A percentile compares a stretch with the other conserved stretches of the same genome.
Evolutionary conservation across 2,797 vertebrate genomes (phyloP).

Genomic region (Sphenopsis melanotis): DNA sequence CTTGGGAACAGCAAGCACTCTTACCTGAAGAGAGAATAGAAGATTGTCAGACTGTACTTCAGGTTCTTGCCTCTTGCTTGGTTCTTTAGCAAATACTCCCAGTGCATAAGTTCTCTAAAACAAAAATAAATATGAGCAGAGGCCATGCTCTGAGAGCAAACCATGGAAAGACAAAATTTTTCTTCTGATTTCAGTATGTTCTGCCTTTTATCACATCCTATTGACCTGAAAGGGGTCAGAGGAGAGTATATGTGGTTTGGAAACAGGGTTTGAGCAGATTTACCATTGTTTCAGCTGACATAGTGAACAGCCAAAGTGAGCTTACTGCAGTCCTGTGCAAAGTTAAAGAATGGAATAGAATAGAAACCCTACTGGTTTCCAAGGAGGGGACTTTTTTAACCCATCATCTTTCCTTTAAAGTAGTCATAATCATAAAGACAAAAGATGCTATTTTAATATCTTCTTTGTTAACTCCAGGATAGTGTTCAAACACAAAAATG

Average conservation of each 20-base stretch:
- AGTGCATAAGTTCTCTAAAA: not conserved
- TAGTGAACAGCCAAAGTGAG: not conserved
- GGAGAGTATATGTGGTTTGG: not conserved
- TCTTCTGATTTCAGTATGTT: not conserved
- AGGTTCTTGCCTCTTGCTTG: not conserved
- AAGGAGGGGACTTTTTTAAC: not conserved
- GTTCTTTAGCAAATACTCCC: not conserved
- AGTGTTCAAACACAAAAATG: constrained; percentile 5
- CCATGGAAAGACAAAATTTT: not conserved
- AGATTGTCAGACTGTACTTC: not conserved
- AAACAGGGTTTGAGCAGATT: not conserved
- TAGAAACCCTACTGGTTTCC: not conserved
- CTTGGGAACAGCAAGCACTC: not conserved
- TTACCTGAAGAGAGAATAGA: not conserved
- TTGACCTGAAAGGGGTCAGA: not conserved
- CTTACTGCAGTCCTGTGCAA: not conserved
- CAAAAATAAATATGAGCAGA: not conserved
- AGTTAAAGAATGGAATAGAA: not conserved
- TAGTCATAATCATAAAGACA: not conserved
- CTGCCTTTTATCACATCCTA: not conserved
- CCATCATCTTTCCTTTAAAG: not conserved
- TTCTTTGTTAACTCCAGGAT: not conserved
- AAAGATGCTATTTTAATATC: not conserved
- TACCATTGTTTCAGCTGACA: not conserved
- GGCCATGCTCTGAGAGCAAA: not conserved